Base-by-base conservation (phyloP, 2,797 vertebrate genomes). In the Chloroceryle amazona region DNA sequence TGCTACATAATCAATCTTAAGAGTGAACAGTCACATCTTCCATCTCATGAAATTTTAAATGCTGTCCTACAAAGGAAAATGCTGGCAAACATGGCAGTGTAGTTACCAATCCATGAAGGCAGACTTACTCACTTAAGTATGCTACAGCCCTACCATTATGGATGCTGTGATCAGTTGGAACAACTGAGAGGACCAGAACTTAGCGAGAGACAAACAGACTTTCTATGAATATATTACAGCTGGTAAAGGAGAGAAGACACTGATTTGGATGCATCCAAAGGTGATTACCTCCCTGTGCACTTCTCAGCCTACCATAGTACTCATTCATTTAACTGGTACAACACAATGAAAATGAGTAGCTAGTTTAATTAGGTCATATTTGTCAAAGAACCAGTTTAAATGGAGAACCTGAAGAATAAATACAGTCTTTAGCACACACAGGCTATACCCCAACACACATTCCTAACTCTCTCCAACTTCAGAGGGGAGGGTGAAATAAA, bases 291-390 rank as follows among this genome's bases (percentile, higher is more conserved):
- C 62, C 21, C 42, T 54, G n/a, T 0, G 2, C 37, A 54, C 26
- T 46, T 92, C 58, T 67, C 60, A 57, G 29, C 33, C 70, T 79
- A 29, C n/a, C 31, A 49, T 2, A 75, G 67, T 29, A 60, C 42
- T 86, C 66, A 76, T 54, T 82, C 84, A 89, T 68, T 74, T 82
- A 90, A 80, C 57, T 62, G 18, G 52, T 46, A 90, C 37, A 49
- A 75, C 57, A 81, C 60, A 33, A 94, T 35, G 67, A 96, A 90
- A 95, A 71, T 0, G 0, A 93, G 49, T 80, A 82, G 91, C 66
- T 75, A 75, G 54, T 91, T 95, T 94, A 95, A 97, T 84, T 73
- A 96, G 93, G 89, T 89, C 67, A 6, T 70, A 91, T 80, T 65
- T 95, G 78, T 87, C 84, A 94, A 96, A 85, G 14, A 86, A 92